Conservation (phyloP, 2,888 invertebrate genomes). For the Sisyra nigra region DNA sequence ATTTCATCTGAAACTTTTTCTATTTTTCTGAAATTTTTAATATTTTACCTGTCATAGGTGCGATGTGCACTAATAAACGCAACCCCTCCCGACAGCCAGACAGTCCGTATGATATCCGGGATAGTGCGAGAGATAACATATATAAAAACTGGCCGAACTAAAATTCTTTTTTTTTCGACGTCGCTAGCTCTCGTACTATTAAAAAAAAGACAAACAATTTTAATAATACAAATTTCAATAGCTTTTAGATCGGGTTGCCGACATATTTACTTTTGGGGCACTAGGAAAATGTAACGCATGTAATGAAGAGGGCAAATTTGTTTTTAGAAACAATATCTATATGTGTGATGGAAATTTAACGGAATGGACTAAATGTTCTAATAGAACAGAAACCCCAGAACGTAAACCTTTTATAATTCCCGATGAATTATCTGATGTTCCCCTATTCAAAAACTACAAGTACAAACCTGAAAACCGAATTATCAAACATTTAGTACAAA, state of each 20-base stretch:
- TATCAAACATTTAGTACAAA: constrained; percentile 35
- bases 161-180: no score
- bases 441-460: constrained; percentile 44
- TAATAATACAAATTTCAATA: constrained; percentile 23
- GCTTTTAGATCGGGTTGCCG: constrained; percentile 63
- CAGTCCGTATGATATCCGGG: no score
- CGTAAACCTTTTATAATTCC: constrained; percentile 56
- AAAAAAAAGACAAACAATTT: constrained; percentile 3
- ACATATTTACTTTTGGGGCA: constrained; percentile 79
- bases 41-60: constrained; percentile 5
- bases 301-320: constrained; percentile 45
- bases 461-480: constrained; percentile 38
- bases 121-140: no score
- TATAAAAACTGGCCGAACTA: no score
- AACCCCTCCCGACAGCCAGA: no score
- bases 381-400: constrained; percentile 52
- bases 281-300: constrained; percentile 66
- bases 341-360: constrained; percentile 56
- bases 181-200: no score
- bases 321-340: constrained; percentile 53
- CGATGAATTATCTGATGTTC: constrained; percentile 22
- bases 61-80: no score
- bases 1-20: not conserved
- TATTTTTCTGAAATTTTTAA: not conserved
- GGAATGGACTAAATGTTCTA: constrained; percentile 82